Conservation (phyloP, 37 sponge, comb jelly and placozoan species). For the Agelas oroides region DNA sequence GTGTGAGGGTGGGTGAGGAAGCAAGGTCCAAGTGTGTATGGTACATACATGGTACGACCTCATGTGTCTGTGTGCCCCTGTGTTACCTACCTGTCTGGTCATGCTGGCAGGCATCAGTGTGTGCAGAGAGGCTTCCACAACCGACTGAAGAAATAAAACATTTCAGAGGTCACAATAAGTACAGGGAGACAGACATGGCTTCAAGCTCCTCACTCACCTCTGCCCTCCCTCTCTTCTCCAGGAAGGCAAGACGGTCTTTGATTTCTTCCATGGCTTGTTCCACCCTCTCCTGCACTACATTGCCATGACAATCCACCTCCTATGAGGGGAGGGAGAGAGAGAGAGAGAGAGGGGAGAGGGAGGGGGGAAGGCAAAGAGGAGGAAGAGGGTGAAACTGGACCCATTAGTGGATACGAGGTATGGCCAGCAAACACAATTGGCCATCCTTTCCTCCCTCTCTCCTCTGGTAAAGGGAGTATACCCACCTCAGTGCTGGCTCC, state of each 20-base stretch:
- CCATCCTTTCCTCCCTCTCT: too few relatives aligned
- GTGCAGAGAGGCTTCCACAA: conserved; percentile 28
- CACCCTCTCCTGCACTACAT: conserved; percentile 31
- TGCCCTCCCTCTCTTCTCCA: conserved; percentile 28
- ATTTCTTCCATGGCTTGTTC: conserved; percentile 47
- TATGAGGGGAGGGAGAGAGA: neutral
- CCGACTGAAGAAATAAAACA: neutral
- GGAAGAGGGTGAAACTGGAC: too few relatives aligned
- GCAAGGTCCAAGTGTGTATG: too few relatives aligned
- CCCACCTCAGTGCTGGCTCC: conserved; percentile 71
- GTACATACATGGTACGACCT: too few relatives aligned
- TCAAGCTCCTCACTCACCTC: conserved; percentile 30
- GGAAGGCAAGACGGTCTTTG: conserved; percentile 13
- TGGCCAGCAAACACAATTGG: too few relatives aligned
- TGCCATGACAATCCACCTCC: conserved; percentile 46
- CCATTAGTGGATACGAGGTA: too few relatives aligned
- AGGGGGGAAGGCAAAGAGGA: too few relatives aligned
- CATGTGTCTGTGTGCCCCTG: too few relatives aligned
- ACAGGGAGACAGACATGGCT: too few relatives aligned
- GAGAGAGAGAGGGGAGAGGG: neutral
- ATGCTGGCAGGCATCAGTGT: conserved; percentile 52
- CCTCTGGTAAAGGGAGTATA: neutral
- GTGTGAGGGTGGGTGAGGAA: too few relatives aligned
- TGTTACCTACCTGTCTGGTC: conserved; percentile 56
- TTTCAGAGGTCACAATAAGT: too few relatives aligned